Conservation (phyloP, 2,888 invertebrate genomes). For the Listrodromus nycthemerus region DNA sequence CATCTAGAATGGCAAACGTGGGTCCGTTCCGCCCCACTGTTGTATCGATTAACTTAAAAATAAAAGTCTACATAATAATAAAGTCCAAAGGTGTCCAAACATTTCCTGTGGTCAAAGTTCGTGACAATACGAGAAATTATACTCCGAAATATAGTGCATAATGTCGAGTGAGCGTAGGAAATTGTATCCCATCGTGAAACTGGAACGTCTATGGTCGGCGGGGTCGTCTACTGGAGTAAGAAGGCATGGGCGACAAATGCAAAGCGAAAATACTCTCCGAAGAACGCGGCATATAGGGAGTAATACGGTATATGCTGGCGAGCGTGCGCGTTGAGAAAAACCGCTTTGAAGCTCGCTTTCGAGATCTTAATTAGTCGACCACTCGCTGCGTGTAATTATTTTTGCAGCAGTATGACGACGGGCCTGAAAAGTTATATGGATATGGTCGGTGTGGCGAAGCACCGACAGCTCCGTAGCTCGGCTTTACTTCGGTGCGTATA, state of each 20-base stretch:
- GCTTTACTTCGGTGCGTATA: conserved; percentile 5
- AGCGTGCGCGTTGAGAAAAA: conserved; percentile 62
- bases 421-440: conserved; percentile 31
- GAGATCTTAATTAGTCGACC: conserved; percentile 75
- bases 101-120: background rate
- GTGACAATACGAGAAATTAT: background rate
- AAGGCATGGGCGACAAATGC: conserved; percentile 25
- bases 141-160: background rate
- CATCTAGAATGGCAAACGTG: no score
- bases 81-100: background rate
- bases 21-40: no score
- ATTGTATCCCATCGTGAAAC: conserved; percentile 39
- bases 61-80: no score
- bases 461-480: conserved; percentile 1
- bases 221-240: conserved; percentile 35
- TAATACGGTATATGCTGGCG: conserved; percentile 21
- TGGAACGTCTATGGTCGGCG: conserved; percentile 39
- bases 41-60: no score
- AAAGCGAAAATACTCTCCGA: conserved; percentile 44
- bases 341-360: conserved; percentile 69
- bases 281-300: conserved; percentile 36
- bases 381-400: conserved; percentile 71
- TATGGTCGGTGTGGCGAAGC: conserved; percentile 10
- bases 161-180: conserved; percentile 1
- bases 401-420: conserved; percentile 49